Percentiles rank a stretch among this genome's conserved stretches.
Conservation (phyloP, 2,888 invertebrate genomes). For the Lottia scabra region DNA sequence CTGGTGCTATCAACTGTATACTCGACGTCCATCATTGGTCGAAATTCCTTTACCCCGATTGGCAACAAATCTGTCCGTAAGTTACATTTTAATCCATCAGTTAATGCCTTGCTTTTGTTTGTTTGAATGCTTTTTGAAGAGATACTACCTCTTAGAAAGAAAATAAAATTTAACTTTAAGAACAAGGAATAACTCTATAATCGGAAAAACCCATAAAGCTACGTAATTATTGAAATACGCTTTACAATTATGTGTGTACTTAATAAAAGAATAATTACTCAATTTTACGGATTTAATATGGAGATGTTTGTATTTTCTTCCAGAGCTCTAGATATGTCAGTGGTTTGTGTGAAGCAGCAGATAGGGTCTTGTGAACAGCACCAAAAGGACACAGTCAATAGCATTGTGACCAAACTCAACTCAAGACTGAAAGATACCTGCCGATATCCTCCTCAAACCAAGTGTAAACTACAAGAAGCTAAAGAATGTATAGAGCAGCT, state of each 20-base stretch:
- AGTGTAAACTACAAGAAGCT: conserved; percentile 23
- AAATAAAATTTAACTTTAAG: too few relatives aligned
- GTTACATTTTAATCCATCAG: neutral
- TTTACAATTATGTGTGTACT: too few relatives aligned
- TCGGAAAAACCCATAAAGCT: too few relatives aligned
- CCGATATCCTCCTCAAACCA: conserved; percentile 22
- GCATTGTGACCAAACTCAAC: conserved; percentile 29
- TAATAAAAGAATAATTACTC: too few relatives aligned
- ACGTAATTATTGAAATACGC: too few relatives aligned
- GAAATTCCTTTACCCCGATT: conserved; percentile 25
- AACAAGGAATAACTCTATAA: too few relatives aligned
- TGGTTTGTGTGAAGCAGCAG: conserved; percentile 22
- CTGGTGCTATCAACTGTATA: conserved; percentile 30
- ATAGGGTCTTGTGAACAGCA: conserved; percentile 28
- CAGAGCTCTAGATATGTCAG: conserved; percentile 12
- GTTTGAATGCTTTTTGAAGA: too few relatives aligned
- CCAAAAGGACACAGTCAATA: conserved; percentile 26
- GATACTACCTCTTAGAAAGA: too few relatives aligned
- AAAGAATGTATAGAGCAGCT: conserved; percentile 23
- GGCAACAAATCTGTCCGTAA: conserved; percentile 33
- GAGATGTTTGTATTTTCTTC: too few relatives aligned
- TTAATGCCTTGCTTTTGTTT: too few relatives aligned
- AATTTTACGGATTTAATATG: too few relatives aligned
- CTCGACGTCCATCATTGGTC: conserved; percentile 28
- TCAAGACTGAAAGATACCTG: conserved; percentile 20